Percentiles rank a stretch among this genome's conserved stretches.
phyloP scores from a whole-genome alignment of 2,888 invertebrate genomes.

The Tridacna gigas region DNA sequence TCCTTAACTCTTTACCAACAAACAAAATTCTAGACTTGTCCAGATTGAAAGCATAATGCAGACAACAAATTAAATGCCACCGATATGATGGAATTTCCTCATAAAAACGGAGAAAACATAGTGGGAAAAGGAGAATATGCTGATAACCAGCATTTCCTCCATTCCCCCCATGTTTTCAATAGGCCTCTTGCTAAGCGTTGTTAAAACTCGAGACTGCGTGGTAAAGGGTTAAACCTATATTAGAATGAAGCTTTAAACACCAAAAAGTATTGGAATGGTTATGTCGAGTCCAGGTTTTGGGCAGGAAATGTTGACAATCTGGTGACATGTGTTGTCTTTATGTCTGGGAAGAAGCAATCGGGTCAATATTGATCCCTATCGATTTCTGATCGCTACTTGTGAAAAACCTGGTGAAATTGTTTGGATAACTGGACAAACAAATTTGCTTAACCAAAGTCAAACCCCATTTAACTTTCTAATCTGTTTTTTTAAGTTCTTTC shows the following conservation, averaged over 20 bases:
- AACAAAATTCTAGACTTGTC: too few relatives aligned
- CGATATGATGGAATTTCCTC: too few relatives aligned
- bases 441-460: conserved; percentile 32
- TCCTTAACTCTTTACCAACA: too few relatives aligned
- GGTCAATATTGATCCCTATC: conserved; percentile 11
- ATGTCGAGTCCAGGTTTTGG: too few relatives aligned
- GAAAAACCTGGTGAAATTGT: conserved; percentile 10
- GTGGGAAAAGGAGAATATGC: not conserved
- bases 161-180: not conserved
- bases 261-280: not conserved
- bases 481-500: conserved; percentile 47
- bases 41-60: too few relatives aligned
- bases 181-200: not conserved
- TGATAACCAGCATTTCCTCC: not conserved
- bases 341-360: not conserved
- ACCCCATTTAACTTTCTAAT: conserved; percentile 44
- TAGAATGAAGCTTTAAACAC: not conserved
- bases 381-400: conserved; percentile 11
- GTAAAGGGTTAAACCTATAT: not conserved
- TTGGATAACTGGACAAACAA: conserved; percentile 29
- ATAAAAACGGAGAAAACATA: too few relatives aligned
- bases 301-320: too few relatives aligned
- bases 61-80: too few relatives aligned
- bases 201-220: not conserved
- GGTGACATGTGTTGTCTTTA: not conserved